phyloP scores from a whole-genome alignment of 2,113 vertebrate genomes.

The Dasyurus viverrinus region DNA sequence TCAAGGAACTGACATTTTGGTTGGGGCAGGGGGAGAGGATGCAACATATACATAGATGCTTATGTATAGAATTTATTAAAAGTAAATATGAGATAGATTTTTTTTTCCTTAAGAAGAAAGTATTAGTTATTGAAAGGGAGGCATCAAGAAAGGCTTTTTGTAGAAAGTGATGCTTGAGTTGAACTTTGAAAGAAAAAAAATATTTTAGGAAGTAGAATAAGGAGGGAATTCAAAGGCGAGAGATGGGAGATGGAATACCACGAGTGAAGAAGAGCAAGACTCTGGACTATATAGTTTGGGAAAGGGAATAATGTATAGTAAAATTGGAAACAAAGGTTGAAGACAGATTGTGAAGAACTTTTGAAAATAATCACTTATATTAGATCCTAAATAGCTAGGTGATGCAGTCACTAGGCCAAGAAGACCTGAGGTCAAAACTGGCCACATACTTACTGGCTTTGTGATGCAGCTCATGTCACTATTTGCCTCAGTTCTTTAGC shows the following conservation, averaged over 20 bases:
- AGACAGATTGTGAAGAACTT: background rate
- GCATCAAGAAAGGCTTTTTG: background rate
- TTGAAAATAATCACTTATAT: background rate
- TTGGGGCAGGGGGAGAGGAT: too few relatives aligned
- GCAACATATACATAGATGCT: background rate
- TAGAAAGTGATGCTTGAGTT: background rate
- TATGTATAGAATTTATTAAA: background rate
- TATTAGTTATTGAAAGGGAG: background rate
- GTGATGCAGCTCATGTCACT: background rate
- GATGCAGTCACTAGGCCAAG: background rate
- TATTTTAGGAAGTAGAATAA: background rate
- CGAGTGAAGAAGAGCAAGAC: background rate
- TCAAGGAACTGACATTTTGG: background rate
- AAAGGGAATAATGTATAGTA: background rate
- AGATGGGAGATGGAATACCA: background rate
- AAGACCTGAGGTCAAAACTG: background rate
- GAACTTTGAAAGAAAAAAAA: background rate
- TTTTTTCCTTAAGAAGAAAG: background rate
- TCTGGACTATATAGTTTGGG: background rate
- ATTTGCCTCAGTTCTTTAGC: background rate
- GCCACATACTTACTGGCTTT: background rate
- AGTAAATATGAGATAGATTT: background rate
- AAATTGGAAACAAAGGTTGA: background rate
- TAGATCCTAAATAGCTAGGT: background rate
- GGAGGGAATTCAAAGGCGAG: background rate